A percentile compares a stretch with the other conserved stretches of the same genome.
Evolutionary conservation across 2,797 vertebrate genomes (phyloP).

Genomic region (Urocyon cinereoargenteus): DNA sequence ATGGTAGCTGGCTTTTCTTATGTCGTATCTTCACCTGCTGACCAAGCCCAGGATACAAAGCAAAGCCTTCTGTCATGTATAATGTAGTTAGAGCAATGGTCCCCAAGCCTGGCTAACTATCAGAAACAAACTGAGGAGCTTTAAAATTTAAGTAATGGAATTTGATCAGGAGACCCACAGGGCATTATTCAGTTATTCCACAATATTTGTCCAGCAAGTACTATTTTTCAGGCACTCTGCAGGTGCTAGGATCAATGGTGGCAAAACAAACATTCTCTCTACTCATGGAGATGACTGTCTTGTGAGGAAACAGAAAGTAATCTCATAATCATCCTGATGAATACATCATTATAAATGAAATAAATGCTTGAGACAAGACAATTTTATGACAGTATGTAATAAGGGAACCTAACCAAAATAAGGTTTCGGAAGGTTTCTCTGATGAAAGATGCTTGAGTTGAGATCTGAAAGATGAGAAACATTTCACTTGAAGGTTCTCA

Average conservation of each 20-base stretch:
- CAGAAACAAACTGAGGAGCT: background rate
- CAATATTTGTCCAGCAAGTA: constrained; percentile 58
- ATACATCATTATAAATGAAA: constrained; percentile 9
- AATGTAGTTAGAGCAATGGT: background rate
- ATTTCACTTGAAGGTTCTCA: background rate
- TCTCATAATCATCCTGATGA: background rate
- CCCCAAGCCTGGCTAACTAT: background rate
- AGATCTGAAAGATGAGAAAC: constrained; percentile 16
- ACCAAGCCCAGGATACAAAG: background rate
- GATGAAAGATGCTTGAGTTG: constrained; percentile 23
- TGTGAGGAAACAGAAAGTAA: background rate
- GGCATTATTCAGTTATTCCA: constrained; percentile 32
- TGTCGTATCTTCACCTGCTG: background rate
- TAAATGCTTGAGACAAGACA: background rate
- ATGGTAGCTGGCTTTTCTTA: background rate
- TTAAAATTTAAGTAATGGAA: background rate
- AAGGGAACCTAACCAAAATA: constrained; percentile 6
- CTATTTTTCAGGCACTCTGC: constrained; percentile 10
- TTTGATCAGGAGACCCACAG: background rate
- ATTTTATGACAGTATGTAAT: background rate
- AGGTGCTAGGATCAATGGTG: background rate
- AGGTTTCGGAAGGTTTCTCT: constrained; percentile 36
- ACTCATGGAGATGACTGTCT: background rate
- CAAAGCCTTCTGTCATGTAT: background rate
- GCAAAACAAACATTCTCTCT: background rate